phyloP scores from a whole-genome alignment of 2,888 invertebrate species.

The Caenorhabditis sp. region DNA sequence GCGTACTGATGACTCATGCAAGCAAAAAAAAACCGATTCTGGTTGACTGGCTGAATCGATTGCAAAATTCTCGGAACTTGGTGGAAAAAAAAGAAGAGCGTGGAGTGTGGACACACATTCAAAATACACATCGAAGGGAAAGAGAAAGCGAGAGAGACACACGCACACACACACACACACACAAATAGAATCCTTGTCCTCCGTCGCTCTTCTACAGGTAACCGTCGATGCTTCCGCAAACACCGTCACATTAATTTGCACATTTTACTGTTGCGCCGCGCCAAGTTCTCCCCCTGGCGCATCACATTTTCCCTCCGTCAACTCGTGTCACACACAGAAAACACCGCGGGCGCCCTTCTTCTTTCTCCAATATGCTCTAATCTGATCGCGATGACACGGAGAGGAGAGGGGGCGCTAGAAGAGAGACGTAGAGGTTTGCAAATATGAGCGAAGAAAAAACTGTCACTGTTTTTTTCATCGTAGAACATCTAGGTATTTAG shows the following conservation, averaged over 20 bases:
- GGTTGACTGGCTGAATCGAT: conserved; percentile 33
- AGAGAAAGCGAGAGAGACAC: not conserved
- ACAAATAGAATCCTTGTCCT: conserved; percentile 51
- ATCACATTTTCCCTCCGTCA: not conserved
- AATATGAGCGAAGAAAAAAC: not conserved
- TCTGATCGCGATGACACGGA: conserved; percentile 53
- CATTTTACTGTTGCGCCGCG: conserved; percentile 36
- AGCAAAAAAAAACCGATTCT: conserved; percentile 7
- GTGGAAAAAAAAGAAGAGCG: conserved; percentile 38
- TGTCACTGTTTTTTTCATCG: not conserved
- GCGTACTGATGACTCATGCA: not conserved
- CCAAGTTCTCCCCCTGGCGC: not conserved
- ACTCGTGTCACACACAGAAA: conserved; percentile 9
- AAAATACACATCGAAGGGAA: conserved; percentile 29
- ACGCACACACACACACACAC: no score
- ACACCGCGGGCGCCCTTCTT: not conserved
- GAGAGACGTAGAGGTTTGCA: not conserved
- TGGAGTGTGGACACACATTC: conserved; percentile 24
- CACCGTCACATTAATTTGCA: conserved; percentile 61
- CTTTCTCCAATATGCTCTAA: conserved; percentile 40
- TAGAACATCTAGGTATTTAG: conserved; percentile 15
- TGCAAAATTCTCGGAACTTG: conserved; percentile 35
- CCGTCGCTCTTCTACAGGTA: conserved; percentile 33
- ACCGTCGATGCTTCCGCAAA: conserved; percentile 61
- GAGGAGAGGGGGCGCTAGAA: not conserved